A percentile compares a stretch with the other conserved stretches of the same genome.
These are phyloP conservation scores for Dipodomys spectabilis DNA, from an alignment of 2,113 vertebrate genomes.

Conservation along the genomic window DNA sequence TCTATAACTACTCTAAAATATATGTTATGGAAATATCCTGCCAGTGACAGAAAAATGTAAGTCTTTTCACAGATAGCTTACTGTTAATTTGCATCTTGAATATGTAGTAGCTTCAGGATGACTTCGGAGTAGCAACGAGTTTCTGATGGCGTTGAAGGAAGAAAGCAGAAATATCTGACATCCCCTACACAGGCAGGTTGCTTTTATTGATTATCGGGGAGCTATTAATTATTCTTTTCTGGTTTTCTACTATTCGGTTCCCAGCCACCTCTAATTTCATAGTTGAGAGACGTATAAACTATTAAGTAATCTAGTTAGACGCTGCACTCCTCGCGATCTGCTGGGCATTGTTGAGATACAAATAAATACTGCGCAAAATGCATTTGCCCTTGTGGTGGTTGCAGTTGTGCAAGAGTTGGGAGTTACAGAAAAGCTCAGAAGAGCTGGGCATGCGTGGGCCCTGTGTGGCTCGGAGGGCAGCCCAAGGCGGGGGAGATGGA, in stretches of 20 bases:
- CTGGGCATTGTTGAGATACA: neutral
- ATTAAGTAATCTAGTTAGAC: neutral
- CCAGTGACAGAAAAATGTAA: neutral
- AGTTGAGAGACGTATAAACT: neutral
- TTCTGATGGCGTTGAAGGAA: neutral
- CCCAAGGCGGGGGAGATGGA: neutral
- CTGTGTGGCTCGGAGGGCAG: neutral
- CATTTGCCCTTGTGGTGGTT: neutral
- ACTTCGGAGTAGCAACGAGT: neutral
- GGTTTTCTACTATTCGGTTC: neutral
- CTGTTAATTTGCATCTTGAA: constrained; percentile 18
- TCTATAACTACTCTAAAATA: neutral
- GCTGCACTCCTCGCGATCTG: neutral
- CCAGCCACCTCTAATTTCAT: neutral
- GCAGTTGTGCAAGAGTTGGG: neutral
- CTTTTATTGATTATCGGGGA: neutral
- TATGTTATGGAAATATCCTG: constrained; percentile 46
- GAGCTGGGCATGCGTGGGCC: neutral
- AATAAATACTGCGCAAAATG: neutral
- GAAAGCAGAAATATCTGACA: neutral
- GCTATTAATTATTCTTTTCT: neutral
- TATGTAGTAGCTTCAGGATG: neutral
- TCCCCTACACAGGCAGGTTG: neutral
- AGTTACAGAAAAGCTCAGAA: too few relatives aligned
- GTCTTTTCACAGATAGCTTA: constrained; percentile 20